Evolutionary conservation across 2,797 vertebrate genomes (phyloP).

Genomic region (Brotula barbata): DNA sequence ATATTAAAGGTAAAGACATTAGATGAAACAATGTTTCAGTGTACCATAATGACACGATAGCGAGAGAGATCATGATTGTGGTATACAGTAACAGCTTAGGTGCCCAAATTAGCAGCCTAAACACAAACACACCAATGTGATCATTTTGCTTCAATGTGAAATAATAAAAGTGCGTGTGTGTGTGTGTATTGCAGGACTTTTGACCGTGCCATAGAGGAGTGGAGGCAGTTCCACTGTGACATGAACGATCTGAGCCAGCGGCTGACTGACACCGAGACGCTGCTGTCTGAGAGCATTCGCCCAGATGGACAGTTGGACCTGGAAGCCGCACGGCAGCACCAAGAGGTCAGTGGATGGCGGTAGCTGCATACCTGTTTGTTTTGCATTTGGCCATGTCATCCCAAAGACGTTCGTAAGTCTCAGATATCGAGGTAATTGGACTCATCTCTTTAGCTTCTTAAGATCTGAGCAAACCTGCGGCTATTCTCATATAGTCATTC

Average conservation of each 20-base stretch:
- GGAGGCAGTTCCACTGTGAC: slow-evolving; percentile 91
- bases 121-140: neutral
- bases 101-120: no score
- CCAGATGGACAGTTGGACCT: slow-evolving; percentile 81
- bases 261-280: slow-evolving; percentile 83
- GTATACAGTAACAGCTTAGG: no score
- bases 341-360: slow-evolving; percentile 80
- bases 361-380: neutral
- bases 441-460: no score
- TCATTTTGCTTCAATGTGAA: neutral
- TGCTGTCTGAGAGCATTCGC: slow-evolving; percentile 75
- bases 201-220: slow-evolving; percentile 85
- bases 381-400: neutral
- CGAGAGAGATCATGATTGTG: no score
- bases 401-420: neutral
- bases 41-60: no score
- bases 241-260: slow-evolving; percentile 89
- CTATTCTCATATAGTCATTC: no score
- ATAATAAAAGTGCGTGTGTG: neutral
- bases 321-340: slow-evolving; percentile 78
- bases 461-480: no score
- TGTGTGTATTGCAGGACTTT: slow-evolving; percentile 75
- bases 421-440: no score
- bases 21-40: no score
- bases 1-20: no score